phyloP scores from a whole-genome alignment of 2,888 invertebrate species.

The Tiliacea aurago region DNA sequence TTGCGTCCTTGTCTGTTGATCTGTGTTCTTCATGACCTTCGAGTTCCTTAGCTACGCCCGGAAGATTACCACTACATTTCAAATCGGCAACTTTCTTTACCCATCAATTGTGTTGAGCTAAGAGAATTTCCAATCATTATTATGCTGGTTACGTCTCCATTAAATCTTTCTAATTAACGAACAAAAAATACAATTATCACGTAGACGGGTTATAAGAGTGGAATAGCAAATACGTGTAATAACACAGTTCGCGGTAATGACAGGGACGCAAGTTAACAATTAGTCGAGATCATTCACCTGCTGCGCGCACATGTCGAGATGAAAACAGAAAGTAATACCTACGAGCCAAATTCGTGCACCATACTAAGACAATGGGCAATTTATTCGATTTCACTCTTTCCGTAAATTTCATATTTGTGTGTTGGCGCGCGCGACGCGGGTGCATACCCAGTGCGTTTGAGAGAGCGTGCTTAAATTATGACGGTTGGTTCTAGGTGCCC shows the following conservation, averaged over 20 bases:
- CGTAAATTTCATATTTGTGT: constrained; percentile 86
- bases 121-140: constrained; percentile 61
- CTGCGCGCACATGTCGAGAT: constrained; percentile 78
- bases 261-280: constrained; percentile 67
- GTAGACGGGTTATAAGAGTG: constrained; percentile 46
- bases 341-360: constrained; percentile 86
- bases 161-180: constrained; percentile 60
- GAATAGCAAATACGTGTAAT: constrained; percentile 63
- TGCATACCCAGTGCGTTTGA: constrained; percentile 57
- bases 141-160: constrained; percentile 57
- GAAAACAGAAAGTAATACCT: constrained; percentile 86
- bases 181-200: constrained; percentile 58
- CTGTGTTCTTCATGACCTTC: background rate
- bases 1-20: background rate
- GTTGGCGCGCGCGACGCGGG: constrained; percentile 63
- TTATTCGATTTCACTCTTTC: constrained; percentile 89
- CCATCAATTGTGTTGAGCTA: constrained; percentile 44
- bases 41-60: background rate
- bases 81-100: constrained; percentile 55
- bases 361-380: constrained; percentile 87
- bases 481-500: constrained; percentile 50
- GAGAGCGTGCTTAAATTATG: constrained; percentile 68
- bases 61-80: constrained; percentile 25
- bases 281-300: constrained; percentile 76
- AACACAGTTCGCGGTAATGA: constrained; percentile 63